These are phyloP conservation scores for Colistium nudipinnis DNA, from an alignment of 2,113 vertebrate species.

Conservation along the genomic window DNA sequence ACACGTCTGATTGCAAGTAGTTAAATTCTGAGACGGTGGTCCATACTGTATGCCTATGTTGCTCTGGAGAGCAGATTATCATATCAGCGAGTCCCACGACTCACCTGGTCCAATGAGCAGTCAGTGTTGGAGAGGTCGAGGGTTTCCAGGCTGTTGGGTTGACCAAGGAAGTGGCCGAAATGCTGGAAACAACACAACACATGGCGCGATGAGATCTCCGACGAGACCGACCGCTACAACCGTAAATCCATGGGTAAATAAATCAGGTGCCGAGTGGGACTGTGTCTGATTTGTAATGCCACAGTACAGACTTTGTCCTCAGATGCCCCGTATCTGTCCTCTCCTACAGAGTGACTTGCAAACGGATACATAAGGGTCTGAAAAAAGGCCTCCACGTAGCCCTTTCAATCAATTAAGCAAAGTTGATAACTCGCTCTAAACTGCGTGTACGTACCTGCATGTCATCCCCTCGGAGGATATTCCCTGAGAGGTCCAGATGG, in stretches of 20 bases:
- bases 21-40: background rate
- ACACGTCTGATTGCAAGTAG: background rate
- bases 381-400: conserved; percentile 8
- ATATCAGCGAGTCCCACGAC: background rate
- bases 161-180: conserved; percentile 76
- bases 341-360: conserved; percentile 10
- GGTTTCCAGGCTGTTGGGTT: conserved; percentile 71
- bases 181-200: conserved; percentile 56
- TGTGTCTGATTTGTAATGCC: background rate
- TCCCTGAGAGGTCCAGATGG: conserved; percentile 82
- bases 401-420: conserved; percentile 22
- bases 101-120: conserved; percentile 77
- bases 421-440: conserved; percentile 2
- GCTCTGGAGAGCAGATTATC: background rate
- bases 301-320: background rate
- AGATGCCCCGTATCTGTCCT: background rate
- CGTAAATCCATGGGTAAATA: background rate
- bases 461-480: conserved; percentile 78
- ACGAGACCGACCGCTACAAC: background rate
- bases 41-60: background rate
- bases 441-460: conserved; percentile 68
- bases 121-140: conserved; percentile 79
- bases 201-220: background rate
- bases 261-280: background rate
- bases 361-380: conserved; percentile 22